Evolutionary conservation across 2,888 invertebrate genomes (phyloP).

Genomic region (Ormyrus thymus): DNA sequence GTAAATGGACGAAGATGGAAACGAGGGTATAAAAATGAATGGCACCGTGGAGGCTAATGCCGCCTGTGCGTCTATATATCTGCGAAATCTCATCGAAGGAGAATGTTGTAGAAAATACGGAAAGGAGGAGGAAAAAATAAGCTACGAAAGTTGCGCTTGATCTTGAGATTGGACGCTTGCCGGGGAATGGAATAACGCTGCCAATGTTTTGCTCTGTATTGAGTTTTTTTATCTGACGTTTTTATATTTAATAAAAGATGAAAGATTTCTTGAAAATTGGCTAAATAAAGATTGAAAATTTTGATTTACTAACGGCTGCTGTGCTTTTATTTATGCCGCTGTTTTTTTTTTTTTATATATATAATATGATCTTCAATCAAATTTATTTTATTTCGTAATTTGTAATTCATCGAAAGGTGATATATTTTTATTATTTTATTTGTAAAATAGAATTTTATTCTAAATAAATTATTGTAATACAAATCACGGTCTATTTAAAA

Average conservation of each 20-base stretch:
- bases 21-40: slow-evolving; percentile 64
- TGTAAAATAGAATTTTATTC: too few relatives aligned
- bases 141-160: not conserved
- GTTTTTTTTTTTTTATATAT: too few relatives aligned
- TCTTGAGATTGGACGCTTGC: slow-evolving; percentile 22
- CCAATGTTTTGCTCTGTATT: not conserved
- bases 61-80: slow-evolving; percentile 7
- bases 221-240: not conserved
- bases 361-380: too few relatives aligned
- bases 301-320: too few relatives aligned
- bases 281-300: not conserved
- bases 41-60: slow-evolving; percentile 53
- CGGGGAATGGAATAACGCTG: not conserved
- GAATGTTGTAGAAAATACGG: slow-evolving; percentile 1
- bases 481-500: too few relatives aligned
- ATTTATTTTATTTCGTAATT: too few relatives aligned
- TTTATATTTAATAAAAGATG: not conserved
- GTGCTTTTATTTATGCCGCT: too few relatives aligned
- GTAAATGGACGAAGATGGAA: slow-evolving; percentile 65
- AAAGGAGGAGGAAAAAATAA: slow-evolving; percentile 16
- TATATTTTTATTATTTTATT: too few relatives aligned
- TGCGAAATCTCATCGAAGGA: slow-evolving; percentile 40
- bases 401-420: too few relatives aligned
- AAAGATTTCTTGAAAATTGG: not conserved
- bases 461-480: too few relatives aligned